Evolutionary conservation across 2,113 vertebrate species (phyloP).

Genomic region (Ictalurus punctatus): DNA sequence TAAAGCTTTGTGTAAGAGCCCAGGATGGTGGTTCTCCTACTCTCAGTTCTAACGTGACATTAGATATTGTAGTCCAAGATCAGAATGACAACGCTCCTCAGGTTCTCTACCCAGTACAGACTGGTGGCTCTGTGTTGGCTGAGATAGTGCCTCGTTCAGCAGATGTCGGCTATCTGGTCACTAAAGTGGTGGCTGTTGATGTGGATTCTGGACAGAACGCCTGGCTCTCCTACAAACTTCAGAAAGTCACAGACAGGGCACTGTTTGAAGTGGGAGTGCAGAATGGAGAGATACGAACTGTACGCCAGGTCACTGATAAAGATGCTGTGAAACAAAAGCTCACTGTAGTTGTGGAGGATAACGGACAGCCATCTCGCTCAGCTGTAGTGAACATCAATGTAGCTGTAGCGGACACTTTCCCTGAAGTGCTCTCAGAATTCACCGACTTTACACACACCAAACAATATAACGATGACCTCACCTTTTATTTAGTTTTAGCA

Average conservation of each 20-base stretch:
- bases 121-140: conserved; percentile 46
- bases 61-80: too few species aligned
- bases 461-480: conserved; percentile 50
- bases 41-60: too few species aligned
- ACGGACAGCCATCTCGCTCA: conserved; percentile 47
- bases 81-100: conserved; percentile 73
- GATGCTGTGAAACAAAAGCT: conserved; percentile 53
- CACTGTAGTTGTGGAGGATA: conserved; percentile 59
- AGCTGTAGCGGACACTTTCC: too few species aligned
- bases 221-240: conserved; percentile 68
- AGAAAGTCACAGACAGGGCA: conserved; percentile 50
- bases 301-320: conserved; percentile 44
- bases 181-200: conserved; percentile 71
- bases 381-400: conserved; percentile 29
- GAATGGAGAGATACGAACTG: conserved; percentile 58
- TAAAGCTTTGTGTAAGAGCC: conserved; percentile 42
- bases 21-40: too few species aligned
- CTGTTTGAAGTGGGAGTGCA: conserved; percentile 52
- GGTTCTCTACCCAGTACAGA: conserved; percentile 64
- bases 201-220: conserved; percentile 70
- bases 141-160: conserved; percentile 61
- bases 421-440: neutral
- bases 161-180: conserved; percentile 67
- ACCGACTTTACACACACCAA: conserved; percentile 38
- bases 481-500: conserved; percentile 57